A percentile compares a stretch with the other conserved stretches of the same genome.
These are phyloP conservation scores for Lamproptera curius DNA, from an alignment of 2,888 invertebrate species.

Conservation along the genomic window DNA sequence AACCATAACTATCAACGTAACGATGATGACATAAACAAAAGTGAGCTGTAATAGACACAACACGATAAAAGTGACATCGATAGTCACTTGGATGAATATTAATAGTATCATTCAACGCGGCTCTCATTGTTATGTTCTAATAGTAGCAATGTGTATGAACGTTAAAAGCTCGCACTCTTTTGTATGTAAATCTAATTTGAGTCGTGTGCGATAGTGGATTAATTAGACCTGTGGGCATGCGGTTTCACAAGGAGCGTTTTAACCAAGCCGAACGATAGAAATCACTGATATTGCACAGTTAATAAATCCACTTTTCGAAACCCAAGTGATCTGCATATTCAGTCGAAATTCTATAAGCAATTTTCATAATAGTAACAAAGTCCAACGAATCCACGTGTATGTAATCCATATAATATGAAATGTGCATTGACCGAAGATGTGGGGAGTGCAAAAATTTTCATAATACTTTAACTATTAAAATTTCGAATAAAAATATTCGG, in stretches of 20 bases:
- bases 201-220: not conserved
- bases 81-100: not conserved
- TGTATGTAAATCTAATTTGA: slow-evolving; percentile 2
- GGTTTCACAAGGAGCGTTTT: slow-evolving; percentile 14
- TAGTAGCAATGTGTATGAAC: not conserved
- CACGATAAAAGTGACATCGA: not conserved
- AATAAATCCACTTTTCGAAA: slow-evolving; percentile 8
- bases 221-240: not conserved
- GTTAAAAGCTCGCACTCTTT: slow-evolving; percentile 2
- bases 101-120: not conserved
- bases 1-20: too few relatives aligned
- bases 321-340: slow-evolving; percentile 7
- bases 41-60: too few relatives aligned
- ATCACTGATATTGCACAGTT: slow-evolving; percentile 6
- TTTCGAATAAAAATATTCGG: too few relatives aligned
- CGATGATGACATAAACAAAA: too few relatives aligned
- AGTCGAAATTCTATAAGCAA: slow-evolving; percentile 1
- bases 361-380: slow-evolving; percentile 6
- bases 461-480: too few relatives aligned
- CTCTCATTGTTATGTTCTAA: not conserved
- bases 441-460: too few relatives aligned
- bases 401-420: too few relatives aligned
- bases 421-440: too few relatives aligned
- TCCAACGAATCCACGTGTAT: too few relatives aligned
- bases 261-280: slow-evolving; percentile 12